Base-by-base conservation (phyloP, 2,888 invertebrate species). In the Polydrusus tereticollis region DNA sequence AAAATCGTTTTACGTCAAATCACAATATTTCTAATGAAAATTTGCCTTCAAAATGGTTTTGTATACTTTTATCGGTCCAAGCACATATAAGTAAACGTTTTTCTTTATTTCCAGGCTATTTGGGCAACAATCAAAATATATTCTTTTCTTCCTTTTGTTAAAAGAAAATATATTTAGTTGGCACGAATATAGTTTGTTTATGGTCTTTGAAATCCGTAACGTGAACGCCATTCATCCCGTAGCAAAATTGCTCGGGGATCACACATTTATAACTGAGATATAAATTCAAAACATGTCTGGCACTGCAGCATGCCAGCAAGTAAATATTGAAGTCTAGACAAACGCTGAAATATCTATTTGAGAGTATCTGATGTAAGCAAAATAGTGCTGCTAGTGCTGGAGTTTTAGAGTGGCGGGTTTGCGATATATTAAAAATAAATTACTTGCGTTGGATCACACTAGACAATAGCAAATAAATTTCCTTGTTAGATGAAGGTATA, bases 281-380 rank as follows among this genome's bases (percentile, higher is more conserved):
- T 55, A 55, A 55, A 55, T 55, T 55, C 52, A 55, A 55, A 55
- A 55, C 52, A 55, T 55, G 52, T 55, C 52, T 55, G 16, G n/a
- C 18, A 29, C 52, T 55, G 29, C 29, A 55, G 52, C 29, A 16
- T 55, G 52, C 52, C 52, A 55, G 52, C 52, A 55, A 55, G 52
- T 55, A 55, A 55, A 29, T 55, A 55, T 55, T 29, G 45, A 65
- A 65, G 52, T 55, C 55, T 36, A 57, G 65, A 65, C 65, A 65
- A 65, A 55, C 65, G 47, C 18, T 65, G 65, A 65, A 55, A 65
- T 65, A 65, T 65, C 23, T 43, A 29, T 52, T 36, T 36, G 21
- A 14, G 23, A 65, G 65, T 65, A 55, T 65, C 41, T 55, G 38
- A 26, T 55, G 65, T 52, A 57, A 55, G 55, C 65, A 41, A 65